Percentiles rank a stretch among this genome's conserved stretches.
Evolutionary conservation across 1,140 invertebrate genomes (phyloP).

Genomic region (Dendrolimus kikuchii): DNA sequence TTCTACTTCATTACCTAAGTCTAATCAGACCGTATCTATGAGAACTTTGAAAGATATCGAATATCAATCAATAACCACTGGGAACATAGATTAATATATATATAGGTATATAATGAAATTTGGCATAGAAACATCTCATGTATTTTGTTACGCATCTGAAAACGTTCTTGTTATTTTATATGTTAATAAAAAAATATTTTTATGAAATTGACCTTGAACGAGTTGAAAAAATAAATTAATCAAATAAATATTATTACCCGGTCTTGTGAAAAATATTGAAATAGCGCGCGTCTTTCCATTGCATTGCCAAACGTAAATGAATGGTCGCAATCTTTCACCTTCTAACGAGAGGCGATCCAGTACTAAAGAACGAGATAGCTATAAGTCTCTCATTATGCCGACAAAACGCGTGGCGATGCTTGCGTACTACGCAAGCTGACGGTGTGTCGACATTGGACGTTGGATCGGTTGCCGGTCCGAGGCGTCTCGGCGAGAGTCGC

Average conservation of each 20-base stretch:
- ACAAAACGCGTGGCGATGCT: slow-evolving; percentile 60
- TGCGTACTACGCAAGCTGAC: slow-evolving; percentile 69
- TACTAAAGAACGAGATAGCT: slow-evolving; percentile 39
- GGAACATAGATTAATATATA: too few species aligned
- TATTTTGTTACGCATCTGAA: too few species aligned
- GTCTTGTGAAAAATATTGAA: slow-evolving; percentile 62
- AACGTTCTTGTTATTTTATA: too few species aligned
- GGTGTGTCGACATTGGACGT: slow-evolving; percentile 71
- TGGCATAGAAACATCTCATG: too few species aligned
- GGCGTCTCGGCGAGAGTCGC: slow-evolving; percentile 47
- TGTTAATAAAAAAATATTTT: too few species aligned
- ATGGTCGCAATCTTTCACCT: slow-evolving; percentile 50
- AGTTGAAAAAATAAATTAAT: slow-evolving; percentile 5
- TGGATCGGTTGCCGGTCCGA: slow-evolving; percentile 62
- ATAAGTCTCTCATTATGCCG: slow-evolving; percentile 18
- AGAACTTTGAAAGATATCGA: too few species aligned
- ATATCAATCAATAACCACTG: too few species aligned
- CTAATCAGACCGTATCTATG: too few species aligned
- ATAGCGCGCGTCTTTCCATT: slow-evolving; percentile 44
- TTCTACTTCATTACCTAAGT: too few species aligned
- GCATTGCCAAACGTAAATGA: slow-evolving; percentile 68
- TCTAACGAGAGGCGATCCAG: slow-evolving; percentile 16
- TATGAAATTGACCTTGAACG: slow-evolving; percentile 1
- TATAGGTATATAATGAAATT: too few species aligned
- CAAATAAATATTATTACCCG: slow-evolving; percentile 15